Evolutionary conservation across 2,888 invertebrate species (phyloP).

Genomic region (Elegia similella): DNA sequence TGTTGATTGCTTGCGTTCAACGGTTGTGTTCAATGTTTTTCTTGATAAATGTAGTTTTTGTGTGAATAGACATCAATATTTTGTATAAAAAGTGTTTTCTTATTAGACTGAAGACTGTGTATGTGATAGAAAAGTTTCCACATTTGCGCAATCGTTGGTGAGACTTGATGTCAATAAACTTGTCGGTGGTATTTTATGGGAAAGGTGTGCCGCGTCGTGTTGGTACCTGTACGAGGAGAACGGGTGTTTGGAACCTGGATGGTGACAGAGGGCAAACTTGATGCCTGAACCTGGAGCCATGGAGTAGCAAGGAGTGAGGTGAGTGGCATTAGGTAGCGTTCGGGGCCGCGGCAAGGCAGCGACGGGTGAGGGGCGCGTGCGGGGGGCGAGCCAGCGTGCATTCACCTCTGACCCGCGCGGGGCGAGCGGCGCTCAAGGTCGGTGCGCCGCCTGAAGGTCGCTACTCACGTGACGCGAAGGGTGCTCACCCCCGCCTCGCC

Average conservation of each 20-base stretch:
- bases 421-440: slow-evolving; percentile 78
- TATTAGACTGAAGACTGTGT: slow-evolving; percentile 51
- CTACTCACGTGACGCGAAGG: slow-evolving; percentile 75
- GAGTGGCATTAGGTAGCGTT: slow-evolving; percentile 56
- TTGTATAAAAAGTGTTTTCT: slow-evolving; percentile 52
- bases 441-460: slow-evolving; percentile 81
- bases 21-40: slow-evolving; percentile 72
- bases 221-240: slow-evolving; percentile 68
- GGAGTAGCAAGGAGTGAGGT: slow-evolving; percentile 63
- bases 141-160: slow-evolving; percentile 70
- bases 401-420: slow-evolving; percentile 81
- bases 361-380: slow-evolving; percentile 42
- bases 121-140: slow-evolving; percentile 51
- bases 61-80: slow-evolving; percentile 56
- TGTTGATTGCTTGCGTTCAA: slow-evolving; percentile 40
- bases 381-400: slow-evolving; percentile 59
- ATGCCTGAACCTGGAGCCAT: slow-evolving; percentile 50
- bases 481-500: slow-evolving; percentile 69
- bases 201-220: slow-evolving; percentile 77
- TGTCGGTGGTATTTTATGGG: slow-evolving; percentile 79
- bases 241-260: slow-evolving; percentile 58
- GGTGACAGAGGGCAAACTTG: slow-evolving; percentile 40
- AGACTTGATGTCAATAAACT: slow-evolving; percentile 80
- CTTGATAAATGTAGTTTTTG: slow-evolving; percentile 57
- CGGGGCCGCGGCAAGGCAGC: slow-evolving; percentile 46